Percentiles rank a stretch among this genome's conserved stretches.
These are phyloP conservation scores for Pherbina coryleti DNA, from an alignment of 2,888 invertebrate genomes.

Conservation along the genomic window DNA sequence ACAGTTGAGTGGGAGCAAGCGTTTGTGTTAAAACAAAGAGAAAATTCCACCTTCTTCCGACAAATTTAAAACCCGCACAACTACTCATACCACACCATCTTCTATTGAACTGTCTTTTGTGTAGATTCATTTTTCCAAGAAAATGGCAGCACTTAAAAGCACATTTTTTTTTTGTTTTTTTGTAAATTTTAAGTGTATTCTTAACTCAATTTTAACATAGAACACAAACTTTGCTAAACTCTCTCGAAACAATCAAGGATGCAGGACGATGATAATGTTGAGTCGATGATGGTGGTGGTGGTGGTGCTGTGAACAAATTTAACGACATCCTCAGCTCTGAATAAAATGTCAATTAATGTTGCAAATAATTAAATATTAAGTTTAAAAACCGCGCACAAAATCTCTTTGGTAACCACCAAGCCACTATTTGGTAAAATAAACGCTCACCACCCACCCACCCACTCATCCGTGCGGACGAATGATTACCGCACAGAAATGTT, in stretches of 20 bases:
- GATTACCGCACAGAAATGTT: background rate
- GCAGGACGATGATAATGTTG: background rate
- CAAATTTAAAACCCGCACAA: too few species aligned
- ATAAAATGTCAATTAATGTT: background rate
- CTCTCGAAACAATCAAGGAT: background rate
- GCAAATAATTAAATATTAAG: background rate
- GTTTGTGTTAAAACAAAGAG: too few species aligned
- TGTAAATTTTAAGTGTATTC: constrained; percentile 11
- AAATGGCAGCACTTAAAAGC: constrained; percentile 19
- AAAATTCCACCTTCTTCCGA: too few species aligned
- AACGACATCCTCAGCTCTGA: background rate
- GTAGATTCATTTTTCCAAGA: background rate
- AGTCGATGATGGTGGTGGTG: too few species aligned
- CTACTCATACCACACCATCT: too few species aligned
- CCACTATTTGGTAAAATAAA: background rate
- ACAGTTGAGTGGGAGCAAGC: too few species aligned
- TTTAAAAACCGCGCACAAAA: background rate
- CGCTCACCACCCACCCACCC: background rate
- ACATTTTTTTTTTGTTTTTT: background rate
- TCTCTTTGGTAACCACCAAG: too few species aligned
- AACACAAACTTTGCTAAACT: background rate
- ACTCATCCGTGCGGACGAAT: background rate
- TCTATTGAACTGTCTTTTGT: constrained; percentile 14
- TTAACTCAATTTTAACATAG: constrained; percentile 8
- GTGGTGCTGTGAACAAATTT: background rate